A percentile compares a stretch with the other conserved stretches of the same genome.
Evolutionary conservation across 2,888 invertebrate genomes (phyloP).

Genomic region (Caenorhabditis sp.): DNA sequence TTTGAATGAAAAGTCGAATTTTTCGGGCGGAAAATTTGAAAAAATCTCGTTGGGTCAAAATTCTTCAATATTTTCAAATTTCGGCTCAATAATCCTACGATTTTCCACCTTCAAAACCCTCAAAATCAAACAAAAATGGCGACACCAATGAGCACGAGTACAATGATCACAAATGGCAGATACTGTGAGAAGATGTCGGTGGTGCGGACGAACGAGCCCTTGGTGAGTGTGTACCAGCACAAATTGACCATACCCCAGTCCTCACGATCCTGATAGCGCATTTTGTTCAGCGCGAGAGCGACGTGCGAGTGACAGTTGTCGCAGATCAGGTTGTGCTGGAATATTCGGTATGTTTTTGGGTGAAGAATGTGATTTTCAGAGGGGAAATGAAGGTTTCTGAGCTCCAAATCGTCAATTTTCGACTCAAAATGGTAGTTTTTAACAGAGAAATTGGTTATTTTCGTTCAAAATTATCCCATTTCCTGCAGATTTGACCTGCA

Average conservation of each 20-base stretch:
- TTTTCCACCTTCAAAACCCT: too few species aligned
- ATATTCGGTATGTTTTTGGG: constrained; percentile 74
- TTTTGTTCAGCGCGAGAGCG: constrained; percentile 92
- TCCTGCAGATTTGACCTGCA: too few species aligned
- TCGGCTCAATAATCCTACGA: background rate
- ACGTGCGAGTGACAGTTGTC: constrained; percentile 99
- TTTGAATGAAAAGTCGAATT: too few species aligned
- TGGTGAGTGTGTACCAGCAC: constrained; percentile 83
- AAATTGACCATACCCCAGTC: constrained; percentile 85
- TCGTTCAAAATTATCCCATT: too few species aligned
- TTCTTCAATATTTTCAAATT: background rate
- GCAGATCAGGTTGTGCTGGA: constrained; percentile 94
- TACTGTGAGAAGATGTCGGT: constrained; percentile 69
- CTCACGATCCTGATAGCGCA: constrained; percentile 88
- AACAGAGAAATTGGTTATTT: too few species aligned
- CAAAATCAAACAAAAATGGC: constrained; percentile 44
- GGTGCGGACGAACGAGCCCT: constrained; percentile 84
- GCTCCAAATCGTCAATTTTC: background rate
- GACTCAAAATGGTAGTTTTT: background rate
- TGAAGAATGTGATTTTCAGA: too few species aligned
- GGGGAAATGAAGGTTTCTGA: background rate
- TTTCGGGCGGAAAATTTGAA: too few species aligned
- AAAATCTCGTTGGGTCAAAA: too few species aligned
- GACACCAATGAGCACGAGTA: constrained; percentile 49
- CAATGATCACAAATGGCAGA: constrained; percentile 62